A percentile compares a stretch with the other conserved stretches of the same genome.
phyloP scores from a whole-genome alignment of 2,888 invertebrate genomes.

The Cryptophagus acutangulus region DNA sequence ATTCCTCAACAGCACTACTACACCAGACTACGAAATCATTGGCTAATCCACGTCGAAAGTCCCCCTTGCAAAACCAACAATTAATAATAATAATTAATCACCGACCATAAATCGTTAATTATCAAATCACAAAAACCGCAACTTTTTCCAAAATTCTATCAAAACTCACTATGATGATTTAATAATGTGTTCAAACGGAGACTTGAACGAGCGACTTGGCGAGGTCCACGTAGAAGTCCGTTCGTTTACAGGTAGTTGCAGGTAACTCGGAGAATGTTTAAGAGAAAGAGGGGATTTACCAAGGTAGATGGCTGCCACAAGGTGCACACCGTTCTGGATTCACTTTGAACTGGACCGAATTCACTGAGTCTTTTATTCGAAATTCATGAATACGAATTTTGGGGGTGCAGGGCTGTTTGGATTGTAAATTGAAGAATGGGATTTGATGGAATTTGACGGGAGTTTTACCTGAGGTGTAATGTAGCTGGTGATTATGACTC shows the following conservation, averaged over 20 bases:
- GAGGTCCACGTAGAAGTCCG: constrained; percentile 29
- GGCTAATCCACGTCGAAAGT: neutral
- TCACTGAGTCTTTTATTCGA: too few relatives aligned
- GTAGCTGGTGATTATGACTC: neutral
- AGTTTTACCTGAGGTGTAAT: neutral
- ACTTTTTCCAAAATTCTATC: constrained; percentile 2
- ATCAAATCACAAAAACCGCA: neutral
- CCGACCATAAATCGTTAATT: constrained; percentile 1
- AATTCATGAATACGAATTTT: too few relatives aligned
- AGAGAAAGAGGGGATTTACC: constrained; percentile 18
- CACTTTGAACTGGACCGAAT: too few relatives aligned
- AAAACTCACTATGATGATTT: too few relatives aligned
- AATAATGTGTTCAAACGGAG: constrained; percentile 13
- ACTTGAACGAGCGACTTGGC: constrained; percentile 24
- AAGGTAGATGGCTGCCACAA: neutral
- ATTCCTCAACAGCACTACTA: constrained; percentile 5
- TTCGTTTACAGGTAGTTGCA: constrained; percentile 31
- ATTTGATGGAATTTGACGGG: neutral
- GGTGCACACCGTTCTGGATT: too few relatives aligned
- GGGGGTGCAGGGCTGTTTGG: too few relatives aligned
- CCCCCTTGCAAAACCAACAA: neutral
- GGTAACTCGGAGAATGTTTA: constrained; percentile 32
- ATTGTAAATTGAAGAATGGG: constrained; percentile 1
- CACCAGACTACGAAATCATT: constrained; percentile 4
- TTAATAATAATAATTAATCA: neutral